Evolutionary conservation across 2,113 vertebrate species (phyloP).

Genomic region (Corythaixoides concolor): DNA sequence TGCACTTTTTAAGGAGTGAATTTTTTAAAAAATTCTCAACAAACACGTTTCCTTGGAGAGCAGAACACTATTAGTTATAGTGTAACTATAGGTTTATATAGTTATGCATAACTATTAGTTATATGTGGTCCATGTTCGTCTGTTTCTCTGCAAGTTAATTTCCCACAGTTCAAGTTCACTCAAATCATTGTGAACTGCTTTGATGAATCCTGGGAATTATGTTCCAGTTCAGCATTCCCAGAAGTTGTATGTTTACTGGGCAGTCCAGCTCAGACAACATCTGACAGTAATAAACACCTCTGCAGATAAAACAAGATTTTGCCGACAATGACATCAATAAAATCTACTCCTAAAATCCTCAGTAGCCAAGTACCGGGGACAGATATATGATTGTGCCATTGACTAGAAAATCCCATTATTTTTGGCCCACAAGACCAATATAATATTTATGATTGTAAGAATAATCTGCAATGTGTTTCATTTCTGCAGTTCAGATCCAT

Average conservation of each 20-base stretch:
- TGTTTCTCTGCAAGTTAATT: background rate
- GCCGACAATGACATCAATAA: background rate
- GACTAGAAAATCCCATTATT: background rate
- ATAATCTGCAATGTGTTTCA: background rate
- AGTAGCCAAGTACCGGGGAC: background rate
- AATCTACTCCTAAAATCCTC: background rate
- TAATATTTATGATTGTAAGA: background rate
- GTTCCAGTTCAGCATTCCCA: background rate
- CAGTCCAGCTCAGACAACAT: background rate
- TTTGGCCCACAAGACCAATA: background rate
- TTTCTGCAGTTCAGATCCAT: background rate
- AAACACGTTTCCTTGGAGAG: background rate
- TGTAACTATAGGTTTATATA: too few species aligned
- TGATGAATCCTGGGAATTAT: background rate
- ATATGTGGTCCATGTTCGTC: rapidly evolving
- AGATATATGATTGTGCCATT: background rate
- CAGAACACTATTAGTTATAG: background rate
- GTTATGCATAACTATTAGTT: too few species aligned
- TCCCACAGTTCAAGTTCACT: background rate
- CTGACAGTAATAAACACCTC: background rate
- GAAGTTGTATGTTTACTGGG: background rate
- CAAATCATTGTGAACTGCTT: background rate
- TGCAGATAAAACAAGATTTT: background rate
- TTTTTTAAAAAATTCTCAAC: background rate
- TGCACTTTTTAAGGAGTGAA: background rate